Evolutionary conservation across 2,113 vertebrate genomes (phyloP).

Genomic region (Elaphurus davidianus): DNA sequence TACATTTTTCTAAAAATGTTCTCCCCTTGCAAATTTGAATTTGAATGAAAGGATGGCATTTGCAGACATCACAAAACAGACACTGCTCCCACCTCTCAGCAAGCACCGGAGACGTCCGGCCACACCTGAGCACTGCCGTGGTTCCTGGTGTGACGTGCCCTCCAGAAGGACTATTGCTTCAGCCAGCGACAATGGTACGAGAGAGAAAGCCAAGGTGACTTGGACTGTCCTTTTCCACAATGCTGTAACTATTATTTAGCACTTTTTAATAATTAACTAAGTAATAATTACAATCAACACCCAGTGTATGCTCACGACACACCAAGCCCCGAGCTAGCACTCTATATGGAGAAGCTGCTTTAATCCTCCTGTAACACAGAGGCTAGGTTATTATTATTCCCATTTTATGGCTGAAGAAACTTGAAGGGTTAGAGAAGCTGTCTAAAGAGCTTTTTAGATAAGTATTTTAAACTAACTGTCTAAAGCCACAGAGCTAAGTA

Average conservation of each 20-base stretch:
- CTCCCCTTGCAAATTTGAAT: not conserved
- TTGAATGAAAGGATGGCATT: not conserved
- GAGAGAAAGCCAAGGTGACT: not conserved
- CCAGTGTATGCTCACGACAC: not conserved
- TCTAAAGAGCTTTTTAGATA: not conserved
- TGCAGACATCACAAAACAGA: not conserved
- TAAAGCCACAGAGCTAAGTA: not conserved
- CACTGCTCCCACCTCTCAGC: not conserved
- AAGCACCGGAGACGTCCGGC: rapidly evolving
- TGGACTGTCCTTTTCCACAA: not conserved
- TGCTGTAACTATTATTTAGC: not conserved
- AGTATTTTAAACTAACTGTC: not conserved
- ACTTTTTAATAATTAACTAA: not conserved
- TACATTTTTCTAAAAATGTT: not conserved
- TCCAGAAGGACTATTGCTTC: not conserved
- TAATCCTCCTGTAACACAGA: not conserved
- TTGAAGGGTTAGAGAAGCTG: not conserved
- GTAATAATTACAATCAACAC: not conserved
- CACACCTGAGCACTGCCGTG: rapidly evolving
- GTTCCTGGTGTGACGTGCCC: rapidly evolving
- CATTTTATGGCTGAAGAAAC: not conserved
- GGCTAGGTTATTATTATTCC: not conserved
- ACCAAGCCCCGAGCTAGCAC: not conserved
- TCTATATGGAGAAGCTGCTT: not conserved
- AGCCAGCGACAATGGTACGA: rapidly evolving